Base-by-base conservation (phyloP, 2,888 invertebrate species). In the Eremobia ochroleuca region DNA sequence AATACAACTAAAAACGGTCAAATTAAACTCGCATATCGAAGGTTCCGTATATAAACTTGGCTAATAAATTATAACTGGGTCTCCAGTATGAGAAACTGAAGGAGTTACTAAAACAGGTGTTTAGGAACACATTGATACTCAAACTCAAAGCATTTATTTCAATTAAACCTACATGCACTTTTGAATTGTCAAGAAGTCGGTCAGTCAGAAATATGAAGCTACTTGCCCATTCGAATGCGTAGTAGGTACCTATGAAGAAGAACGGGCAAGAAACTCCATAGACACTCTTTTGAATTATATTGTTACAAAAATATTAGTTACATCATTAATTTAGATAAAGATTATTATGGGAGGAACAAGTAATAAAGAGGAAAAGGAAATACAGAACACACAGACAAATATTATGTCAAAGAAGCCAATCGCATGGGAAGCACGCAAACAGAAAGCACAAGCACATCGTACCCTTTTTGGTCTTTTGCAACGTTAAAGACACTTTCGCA, bases 401-500 rank as follows among this genome's bases (percentile, higher is more conserved):
- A 55, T 55, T 55, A n/a, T 13, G n/a, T n/a, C 52, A 52, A 25
- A 25, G 9, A 52, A 52, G 25, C 25, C 25, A 52, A 52, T 4
- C 9, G 0, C 52, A n/a, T 52, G 52, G n/a, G 11, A 4, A 52
- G 52, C n/a, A n/a, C 25, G 18, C 6, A 55, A 55, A 31, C 21
- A 21, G 4, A n/a, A 28, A 37, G 1, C 1, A 9, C 18, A 64
- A n/a, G 21, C 18, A 25, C 13, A 18, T 6, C 0, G 21, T 21
- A 65, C 15, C 1, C 2, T 13, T 68, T 75, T 15, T 34, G 34
- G 21, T 68, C 3, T 68, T 59, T 73, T 31, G 8, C 0, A 68
- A 75, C 46, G 49, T 37, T 76, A 83, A 65, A 61, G 52, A 49
- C 69, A 81, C 40, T 64, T 46, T 9, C 49, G 70, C 70, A 80